A percentile compares a stretch with the other conserved stretches of the same genome.
These are phyloP conservation scores for Haemorhous mexicanus DNA, from an alignment of 2,113 vertebrate genomes.

Conservation along the genomic window DNA sequence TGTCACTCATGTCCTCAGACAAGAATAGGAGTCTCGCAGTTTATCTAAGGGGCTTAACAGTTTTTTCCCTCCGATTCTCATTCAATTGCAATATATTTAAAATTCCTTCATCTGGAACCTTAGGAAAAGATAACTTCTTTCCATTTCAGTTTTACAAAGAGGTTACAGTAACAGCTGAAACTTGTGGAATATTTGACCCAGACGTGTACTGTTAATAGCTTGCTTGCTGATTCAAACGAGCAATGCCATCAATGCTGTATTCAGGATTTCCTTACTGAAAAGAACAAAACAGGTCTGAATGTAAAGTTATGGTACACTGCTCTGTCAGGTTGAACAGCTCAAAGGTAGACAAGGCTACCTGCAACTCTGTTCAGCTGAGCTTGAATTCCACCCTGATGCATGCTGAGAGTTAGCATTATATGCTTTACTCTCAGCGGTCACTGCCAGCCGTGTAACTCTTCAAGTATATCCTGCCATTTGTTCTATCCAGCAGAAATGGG, in stretches of 20 bases:
- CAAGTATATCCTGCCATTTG: constrained; percentile 23
- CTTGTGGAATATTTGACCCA: neutral
- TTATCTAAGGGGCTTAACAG: neutral
- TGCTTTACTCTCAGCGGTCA: constrained; percentile 14
- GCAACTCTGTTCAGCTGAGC: constrained; percentile 41
- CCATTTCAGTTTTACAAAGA: neutral
- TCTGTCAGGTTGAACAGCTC: constrained; percentile 19
- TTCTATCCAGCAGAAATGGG: neutral
- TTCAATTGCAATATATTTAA: neutral
- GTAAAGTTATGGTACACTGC: constrained; percentile 5
- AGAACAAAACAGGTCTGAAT: constrained; percentile 22
- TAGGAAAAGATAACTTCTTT: neutral
- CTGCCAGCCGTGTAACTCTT: neutral
- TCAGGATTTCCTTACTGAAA: constrained; percentile 13
- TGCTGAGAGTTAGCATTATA: constrained; percentile 22
- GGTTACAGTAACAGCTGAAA: neutral
- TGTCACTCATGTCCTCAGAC: neutral
- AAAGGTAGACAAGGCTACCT: constrained; percentile 37
- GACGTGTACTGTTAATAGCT: neutral
- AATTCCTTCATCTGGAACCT: neutral
- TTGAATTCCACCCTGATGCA: constrained; percentile 19
- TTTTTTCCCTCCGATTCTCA: neutral
- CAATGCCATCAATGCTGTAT: neutral
- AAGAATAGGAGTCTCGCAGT: neutral
- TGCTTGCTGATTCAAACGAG: neutral